Conservation (phyloP, 2,113 vertebrate genomes). For the Mionectes macconnelli region DNA sequence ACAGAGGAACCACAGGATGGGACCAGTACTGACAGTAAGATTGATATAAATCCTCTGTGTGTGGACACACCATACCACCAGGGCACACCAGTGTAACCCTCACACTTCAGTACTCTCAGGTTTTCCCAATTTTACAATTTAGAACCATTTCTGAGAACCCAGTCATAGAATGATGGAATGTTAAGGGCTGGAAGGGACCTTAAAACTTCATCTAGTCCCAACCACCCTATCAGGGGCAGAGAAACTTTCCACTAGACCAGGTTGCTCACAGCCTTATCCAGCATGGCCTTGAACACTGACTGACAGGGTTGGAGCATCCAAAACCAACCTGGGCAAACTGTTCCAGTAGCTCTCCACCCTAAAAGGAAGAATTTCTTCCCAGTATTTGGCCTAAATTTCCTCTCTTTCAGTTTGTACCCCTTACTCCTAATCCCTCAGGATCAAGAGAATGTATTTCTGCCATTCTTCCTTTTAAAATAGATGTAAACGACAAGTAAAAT, state of each 20-base stretch:
- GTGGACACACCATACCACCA: background rate
- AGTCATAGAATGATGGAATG: background rate
- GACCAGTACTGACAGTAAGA: background rate
- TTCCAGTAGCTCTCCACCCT: background rate
- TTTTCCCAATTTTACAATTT: background rate
- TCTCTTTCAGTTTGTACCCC: background rate
- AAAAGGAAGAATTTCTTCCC: background rate
- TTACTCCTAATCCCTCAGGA: background rate
- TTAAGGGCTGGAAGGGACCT: background rate
- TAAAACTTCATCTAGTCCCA: background rate
- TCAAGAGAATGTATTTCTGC: background rate
- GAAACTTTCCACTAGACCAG: background rate
- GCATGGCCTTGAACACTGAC: too few relatives aligned
- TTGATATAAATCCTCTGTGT: background rate
- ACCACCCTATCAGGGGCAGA: background rate
- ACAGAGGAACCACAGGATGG: background rate
- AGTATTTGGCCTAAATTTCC: background rate
- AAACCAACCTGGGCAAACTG: background rate
- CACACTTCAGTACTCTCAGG: background rate
- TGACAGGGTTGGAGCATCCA: background rate
- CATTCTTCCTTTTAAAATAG: background rate
- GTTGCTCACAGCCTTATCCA: background rate
- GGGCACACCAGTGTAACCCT: accelerated
- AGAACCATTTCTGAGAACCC: background rate
- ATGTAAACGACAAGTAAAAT: background rate